phyloP scores from a whole-genome alignment of 2,797 vertebrate genomes.

The Hippoglossus hippoglossus region DNA sequence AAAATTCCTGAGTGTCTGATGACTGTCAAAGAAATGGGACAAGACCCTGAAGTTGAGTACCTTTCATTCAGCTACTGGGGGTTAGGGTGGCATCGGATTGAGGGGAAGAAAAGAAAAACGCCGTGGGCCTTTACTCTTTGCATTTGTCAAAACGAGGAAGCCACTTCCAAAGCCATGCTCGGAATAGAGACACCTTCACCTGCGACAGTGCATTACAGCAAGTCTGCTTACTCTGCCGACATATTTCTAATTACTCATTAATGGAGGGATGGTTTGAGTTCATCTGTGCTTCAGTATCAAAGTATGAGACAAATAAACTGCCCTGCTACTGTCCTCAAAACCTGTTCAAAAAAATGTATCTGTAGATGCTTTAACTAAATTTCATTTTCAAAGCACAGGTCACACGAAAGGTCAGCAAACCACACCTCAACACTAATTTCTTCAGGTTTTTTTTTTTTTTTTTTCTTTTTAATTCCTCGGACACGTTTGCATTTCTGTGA shows the following conservation, averaged over 20 bases:
- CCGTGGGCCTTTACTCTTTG: constrained; percentile 13
- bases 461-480: constrained; percentile 18
- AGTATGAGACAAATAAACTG: constrained; percentile 12
- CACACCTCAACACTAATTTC: constrained; percentile 14
- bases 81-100: constrained; percentile 15
- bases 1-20: constrained; percentile 83
- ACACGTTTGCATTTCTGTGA: constrained; percentile 36
- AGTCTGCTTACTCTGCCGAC: constrained; percentile 33
- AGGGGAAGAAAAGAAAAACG: constrained; percentile 5
- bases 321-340: constrained; percentile 20
- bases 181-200: constrained; percentile 47
- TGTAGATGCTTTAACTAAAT: constrained; percentile 24
- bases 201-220: constrained; percentile 67
- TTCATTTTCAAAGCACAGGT: constrained; percentile 44
- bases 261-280: constrained; percentile 34
- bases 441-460: neutral
- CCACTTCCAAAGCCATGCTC: constrained; percentile 50
- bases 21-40: constrained; percentile 72
- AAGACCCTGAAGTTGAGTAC: constrained; percentile 69
- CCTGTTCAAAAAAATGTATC: constrained; percentile 18
- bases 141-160: constrained; percentile 44
- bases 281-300: constrained; percentile 69
- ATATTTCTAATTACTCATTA: constrained; percentile 11
- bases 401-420: constrained; percentile 24
- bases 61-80: constrained; percentile 53